Base-by-base conservation (phyloP, 2,888 invertebrate species). In the Asteroscopus sphinx region DNA sequence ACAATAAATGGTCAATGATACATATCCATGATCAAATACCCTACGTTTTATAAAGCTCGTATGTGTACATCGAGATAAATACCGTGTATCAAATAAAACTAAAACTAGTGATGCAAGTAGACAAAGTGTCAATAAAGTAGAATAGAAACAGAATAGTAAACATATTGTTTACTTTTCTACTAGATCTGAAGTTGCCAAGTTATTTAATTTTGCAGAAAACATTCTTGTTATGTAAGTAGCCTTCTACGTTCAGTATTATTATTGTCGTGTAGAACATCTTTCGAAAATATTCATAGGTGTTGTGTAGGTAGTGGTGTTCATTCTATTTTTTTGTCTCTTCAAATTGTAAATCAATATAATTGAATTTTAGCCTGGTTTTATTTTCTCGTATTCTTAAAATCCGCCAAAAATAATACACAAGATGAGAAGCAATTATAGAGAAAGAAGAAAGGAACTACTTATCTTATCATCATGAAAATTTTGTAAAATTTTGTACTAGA, bases 91-190 rank as follows among this genome's bases (percentile, higher is more conserved):
- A 68, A 69, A 65, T 65, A 65, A 62, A 48, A 54, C 44, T 60
- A 32, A 46, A 63, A 40, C 41, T 37, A 68, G 65, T 49, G 63
- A 45, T 63, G 48, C 41, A 30, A 46, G 11, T 52, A 55, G 47
- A 55, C 33, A 55, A 55, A 55, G 56, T 26, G 48, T 49, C 69
- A 63, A 66, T 66, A 66, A 66, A 66, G 41, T 42, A 47, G 36
- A 68, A 65, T 46, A 54, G 47, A 49, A 65, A 63, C 55, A 54
- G 37, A 49, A 68, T 61, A 36, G 56, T 37, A 69, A 55, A 69
- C 64, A 69, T 69, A 66, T 63, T 69, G 64, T 66, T 69, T 69
- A 66, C 69, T 51, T 63, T 54, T 42, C 55, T 55, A 55, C 56
- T 17, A 32, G 12, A 49, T 49, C 45, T 63, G 33, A 16, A 69